A percentile compares a stretch with the other conserved stretches of the same genome.
These are phyloP conservation scores for Bradypodion ventrale DNA, from an alignment of 2,797 vertebrate species.

Conservation along the genomic window DNA sequence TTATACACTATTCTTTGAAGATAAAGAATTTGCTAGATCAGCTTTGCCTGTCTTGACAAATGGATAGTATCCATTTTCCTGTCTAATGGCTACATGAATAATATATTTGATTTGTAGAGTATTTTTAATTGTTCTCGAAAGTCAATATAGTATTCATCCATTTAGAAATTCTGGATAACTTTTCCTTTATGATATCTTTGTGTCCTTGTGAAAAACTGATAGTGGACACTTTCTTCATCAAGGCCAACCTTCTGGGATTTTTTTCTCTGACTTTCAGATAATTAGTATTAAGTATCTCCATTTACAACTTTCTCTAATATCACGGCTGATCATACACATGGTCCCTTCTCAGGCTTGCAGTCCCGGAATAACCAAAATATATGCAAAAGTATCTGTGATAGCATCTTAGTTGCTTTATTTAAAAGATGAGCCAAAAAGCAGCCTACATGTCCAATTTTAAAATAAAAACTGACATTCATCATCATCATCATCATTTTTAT, in stretches of 20 bases:
- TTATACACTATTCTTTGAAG: not conserved
- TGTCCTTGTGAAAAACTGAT: not conserved
- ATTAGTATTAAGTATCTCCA: not conserved
- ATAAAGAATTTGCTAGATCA: constrained; percentile 3
- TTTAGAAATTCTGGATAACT: not conserved
- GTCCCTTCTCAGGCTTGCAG: no score
- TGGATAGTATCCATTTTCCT: constrained; percentile 13
- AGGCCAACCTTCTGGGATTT: not conserved
- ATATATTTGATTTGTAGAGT: constrained; percentile 26
- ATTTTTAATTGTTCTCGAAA: constrained; percentile 31
- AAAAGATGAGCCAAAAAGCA: no score
- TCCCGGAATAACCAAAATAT: not conserved
- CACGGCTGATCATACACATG: not conserved
- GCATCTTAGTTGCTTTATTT: no score
- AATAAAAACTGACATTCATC: not conserved
- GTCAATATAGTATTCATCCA: not conserved
- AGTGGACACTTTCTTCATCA: not conserved
- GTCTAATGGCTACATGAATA: constrained; percentile 40
- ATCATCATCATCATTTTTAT: no score
- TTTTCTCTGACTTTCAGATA: not conserved
- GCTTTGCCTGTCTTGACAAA: not conserved
- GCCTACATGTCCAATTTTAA: no score
- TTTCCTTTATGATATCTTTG: not conserved
- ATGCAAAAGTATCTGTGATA: not conserved
- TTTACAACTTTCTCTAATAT: not conserved